Evolutionary conservation across 2,113 vertebrate species (phyloP).

Genomic region (Petrocephalus zakoni): DNA sequence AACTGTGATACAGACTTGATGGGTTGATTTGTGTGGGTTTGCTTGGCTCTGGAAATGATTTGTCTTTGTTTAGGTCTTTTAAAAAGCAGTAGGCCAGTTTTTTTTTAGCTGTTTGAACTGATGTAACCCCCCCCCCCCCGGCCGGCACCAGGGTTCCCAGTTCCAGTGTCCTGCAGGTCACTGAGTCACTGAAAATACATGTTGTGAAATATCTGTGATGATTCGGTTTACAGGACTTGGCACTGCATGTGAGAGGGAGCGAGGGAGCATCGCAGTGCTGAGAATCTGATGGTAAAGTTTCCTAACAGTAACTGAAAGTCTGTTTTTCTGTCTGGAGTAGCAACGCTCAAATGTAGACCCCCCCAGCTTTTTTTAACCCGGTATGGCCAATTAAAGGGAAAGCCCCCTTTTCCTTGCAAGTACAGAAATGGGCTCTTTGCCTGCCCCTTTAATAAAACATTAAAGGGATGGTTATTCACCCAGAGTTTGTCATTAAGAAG

Average conservation of each 20-base stretch:
- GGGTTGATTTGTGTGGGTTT: not conserved
- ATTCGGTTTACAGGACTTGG: not conserved
- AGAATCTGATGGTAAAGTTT: not conserved
- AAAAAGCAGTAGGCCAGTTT: not conserved
- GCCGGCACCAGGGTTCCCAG: not conserved
- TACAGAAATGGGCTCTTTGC: not conserved
- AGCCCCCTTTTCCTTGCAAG: not conserved
- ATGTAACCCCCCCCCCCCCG: not conserved
- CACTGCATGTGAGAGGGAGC: not conserved
- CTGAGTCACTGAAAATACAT: not conserved
- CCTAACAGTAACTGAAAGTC: not conserved
- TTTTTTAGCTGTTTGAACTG: not conserved
- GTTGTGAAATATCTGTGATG: slow-evolving; percentile 1
- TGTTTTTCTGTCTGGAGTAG: not conserved
- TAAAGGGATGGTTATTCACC: not conserved
- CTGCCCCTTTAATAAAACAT: not conserved
- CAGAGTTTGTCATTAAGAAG: not conserved
- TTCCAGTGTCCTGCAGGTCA: not conserved
- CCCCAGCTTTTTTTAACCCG: not conserved
- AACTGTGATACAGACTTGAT: not conserved
- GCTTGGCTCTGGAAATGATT: not conserved
- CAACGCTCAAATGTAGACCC: not conserved
- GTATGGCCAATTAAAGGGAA: not conserved
- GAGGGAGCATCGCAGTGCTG: not conserved
- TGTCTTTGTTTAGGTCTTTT: not conserved